Conservation (phyloP, 2,888 invertebrate genomes). For the Omphaloscelis lunosa region DNA sequence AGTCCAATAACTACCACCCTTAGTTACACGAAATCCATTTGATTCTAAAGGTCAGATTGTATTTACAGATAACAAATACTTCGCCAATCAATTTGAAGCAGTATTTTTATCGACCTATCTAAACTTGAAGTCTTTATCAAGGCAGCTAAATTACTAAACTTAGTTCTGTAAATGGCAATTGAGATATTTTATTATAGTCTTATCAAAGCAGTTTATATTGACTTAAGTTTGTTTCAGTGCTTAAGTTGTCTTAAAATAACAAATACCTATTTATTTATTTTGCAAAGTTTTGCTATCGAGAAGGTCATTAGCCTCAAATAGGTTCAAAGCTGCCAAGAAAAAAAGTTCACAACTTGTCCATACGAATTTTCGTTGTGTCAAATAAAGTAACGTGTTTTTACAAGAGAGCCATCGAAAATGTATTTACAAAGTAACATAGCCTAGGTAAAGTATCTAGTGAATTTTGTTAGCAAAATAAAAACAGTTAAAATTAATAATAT, state of each 20-base stretch:
- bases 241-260: slow-evolving; percentile 9
- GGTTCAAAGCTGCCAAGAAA: slow-evolving; percentile 20
- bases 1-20: neutral
- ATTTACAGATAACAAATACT: slow-evolving; percentile 34
- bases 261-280: slow-evolving; percentile 6
- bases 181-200: slow-evolving; percentile 67
- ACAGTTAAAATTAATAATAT: too few relatives aligned
- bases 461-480: neutral
- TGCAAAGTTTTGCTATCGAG: neutral
- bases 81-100: slow-evolving; percentile 25
- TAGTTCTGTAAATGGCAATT: slow-evolving; percentile 64
- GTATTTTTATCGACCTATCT: slow-evolving; percentile 47
- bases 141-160: slow-evolving; percentile 67
- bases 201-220: slow-evolving; percentile 62
- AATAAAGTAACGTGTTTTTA: slow-evolving; percentile 14
- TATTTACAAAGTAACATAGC: neutral
- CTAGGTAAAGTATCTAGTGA: neutral
- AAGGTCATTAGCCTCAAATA: slow-evolving; percentile 9
- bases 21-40: slow-evolving; percentile 2
- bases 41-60: slow-evolving; percentile 7
- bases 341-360: slow-evolving; percentile 6
- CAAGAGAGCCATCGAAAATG: neutral
- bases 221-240: slow-evolving; percentile 24
- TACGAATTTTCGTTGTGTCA: slow-evolving; percentile 12
- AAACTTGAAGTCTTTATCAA: slow-evolving; percentile 63